phyloP scores from a whole-genome alignment of 2,113 vertebrate genomes.

The Crotophaga sulcirostris region DNA sequence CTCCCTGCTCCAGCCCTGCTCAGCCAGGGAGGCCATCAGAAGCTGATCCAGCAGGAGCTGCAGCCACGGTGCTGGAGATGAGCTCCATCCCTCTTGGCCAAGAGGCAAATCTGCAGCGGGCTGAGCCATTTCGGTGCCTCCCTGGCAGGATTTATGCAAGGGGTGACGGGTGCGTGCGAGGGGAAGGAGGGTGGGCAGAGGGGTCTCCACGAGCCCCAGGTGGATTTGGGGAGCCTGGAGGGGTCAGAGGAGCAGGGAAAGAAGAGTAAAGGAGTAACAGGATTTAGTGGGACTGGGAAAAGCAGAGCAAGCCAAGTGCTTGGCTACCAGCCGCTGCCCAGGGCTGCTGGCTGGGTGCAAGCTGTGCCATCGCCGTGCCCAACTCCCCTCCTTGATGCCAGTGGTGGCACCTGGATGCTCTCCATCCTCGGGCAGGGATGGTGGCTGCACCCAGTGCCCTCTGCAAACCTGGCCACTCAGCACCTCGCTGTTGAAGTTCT shows the following conservation, averaged over 20 bases:
- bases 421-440: accelerated
- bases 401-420: background rate
- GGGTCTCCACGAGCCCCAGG: background rate
- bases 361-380: background rate
- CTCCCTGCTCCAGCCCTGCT: background rate
- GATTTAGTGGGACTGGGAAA: background rate
- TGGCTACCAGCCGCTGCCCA: background rate
- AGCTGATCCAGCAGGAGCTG: background rate
- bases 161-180: background rate
- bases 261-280: background rate
- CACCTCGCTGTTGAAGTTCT: background rate
- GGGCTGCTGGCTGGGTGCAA: background rate
- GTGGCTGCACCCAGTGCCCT: background rate
- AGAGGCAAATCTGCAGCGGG: background rate
- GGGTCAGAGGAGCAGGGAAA: background rate
- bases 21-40: background rate
- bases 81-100: background rate
- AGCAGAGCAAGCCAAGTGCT: background rate
- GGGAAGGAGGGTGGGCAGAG: background rate
- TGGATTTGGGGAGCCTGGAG: background rate
- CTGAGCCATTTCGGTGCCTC: background rate
- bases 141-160: background rate
- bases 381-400: background rate
- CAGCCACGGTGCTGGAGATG: background rate
- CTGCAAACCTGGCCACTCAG: background rate